Percentiles rank a stretch among this genome's conserved stretches.
Conservation (phyloP, 2,113 vertebrate genomes). For the Microcebus tavaratra region DNA sequence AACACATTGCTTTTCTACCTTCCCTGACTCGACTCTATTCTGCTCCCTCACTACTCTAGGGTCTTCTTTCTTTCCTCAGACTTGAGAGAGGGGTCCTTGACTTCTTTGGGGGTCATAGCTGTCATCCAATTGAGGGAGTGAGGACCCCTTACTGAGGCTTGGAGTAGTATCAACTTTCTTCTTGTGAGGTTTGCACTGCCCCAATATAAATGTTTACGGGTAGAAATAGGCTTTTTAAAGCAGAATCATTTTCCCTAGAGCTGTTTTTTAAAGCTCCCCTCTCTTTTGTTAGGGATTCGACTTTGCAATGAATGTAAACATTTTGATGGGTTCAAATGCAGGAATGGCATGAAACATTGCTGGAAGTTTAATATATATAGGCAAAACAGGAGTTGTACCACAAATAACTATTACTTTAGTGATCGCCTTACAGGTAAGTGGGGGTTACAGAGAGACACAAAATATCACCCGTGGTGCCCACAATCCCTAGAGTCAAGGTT, state of each 20-base stretch:
- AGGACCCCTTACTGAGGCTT: background rate
- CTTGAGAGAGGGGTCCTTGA: background rate
- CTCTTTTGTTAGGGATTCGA: background rate
- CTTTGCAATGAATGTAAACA: background rate
- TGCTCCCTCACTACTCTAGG: background rate
- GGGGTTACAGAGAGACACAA: background rate
- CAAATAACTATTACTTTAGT: background rate
- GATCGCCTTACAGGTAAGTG: background rate
- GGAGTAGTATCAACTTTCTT: background rate
- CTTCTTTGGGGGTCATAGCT: background rate
- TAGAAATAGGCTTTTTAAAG: background rate
- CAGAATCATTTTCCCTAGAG: background rate
- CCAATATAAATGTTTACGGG: background rate
- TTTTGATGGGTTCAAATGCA: background rate
- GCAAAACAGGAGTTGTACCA: background rate
- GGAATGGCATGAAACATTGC: rapidly evolving
- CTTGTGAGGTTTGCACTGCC: background rate
- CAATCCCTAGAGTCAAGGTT: background rate
- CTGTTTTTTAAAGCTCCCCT: background rate
- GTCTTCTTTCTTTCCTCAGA: background rate
- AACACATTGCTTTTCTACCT: background rate
- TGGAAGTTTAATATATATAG: background rate
- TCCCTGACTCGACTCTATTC: background rate
- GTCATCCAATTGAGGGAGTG: background rate
- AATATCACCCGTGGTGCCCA: background rate